Evolutionary conservation across 2,797 vertebrate species (phyloP).

Genomic region (Okamejei kenojei): DNA sequence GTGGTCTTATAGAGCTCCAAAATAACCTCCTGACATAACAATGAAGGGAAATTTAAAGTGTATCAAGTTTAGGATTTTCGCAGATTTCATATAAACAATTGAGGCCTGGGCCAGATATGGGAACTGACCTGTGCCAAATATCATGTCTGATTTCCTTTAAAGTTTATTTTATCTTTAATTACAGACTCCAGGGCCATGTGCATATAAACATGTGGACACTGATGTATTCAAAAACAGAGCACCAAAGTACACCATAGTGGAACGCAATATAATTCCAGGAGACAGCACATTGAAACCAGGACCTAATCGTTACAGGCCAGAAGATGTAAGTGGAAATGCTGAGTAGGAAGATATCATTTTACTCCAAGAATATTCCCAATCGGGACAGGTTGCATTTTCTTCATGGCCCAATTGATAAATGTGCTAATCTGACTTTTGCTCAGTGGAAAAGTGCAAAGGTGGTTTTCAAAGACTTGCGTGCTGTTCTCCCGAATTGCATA

Average conservation of each 20-base stretch:
- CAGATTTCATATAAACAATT: neutral
- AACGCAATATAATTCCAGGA: neutral
- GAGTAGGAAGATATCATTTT: neutral
- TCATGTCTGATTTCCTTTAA: neutral
- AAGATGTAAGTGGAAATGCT: neutral
- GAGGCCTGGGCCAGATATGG: neutral
- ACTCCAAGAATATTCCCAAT: neutral
- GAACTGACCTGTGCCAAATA: neutral
- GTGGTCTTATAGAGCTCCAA: too few relatives aligned
- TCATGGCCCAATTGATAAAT: neutral
- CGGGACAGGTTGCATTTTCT: neutral
- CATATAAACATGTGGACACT: neutral
- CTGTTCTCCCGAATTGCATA: too few relatives aligned
- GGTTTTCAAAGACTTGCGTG: too few relatives aligned
- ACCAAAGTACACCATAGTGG: neutral
- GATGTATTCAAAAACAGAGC: conserved; percentile 14
- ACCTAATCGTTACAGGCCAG: neutral
- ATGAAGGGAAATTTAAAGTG: neutral
- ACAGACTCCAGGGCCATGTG: conserved; percentile 23
- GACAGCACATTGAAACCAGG: conserved; percentile 16
- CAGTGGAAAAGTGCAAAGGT: neutral
- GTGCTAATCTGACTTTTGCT: neutral
- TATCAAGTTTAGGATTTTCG: neutral
- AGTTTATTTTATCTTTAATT: neutral
- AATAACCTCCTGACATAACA: too few relatives aligned